Evolutionary conservation across 92 coral and sea anemone genomes (phyloP).

Genomic region (Pocillopora grandis): DNA sequence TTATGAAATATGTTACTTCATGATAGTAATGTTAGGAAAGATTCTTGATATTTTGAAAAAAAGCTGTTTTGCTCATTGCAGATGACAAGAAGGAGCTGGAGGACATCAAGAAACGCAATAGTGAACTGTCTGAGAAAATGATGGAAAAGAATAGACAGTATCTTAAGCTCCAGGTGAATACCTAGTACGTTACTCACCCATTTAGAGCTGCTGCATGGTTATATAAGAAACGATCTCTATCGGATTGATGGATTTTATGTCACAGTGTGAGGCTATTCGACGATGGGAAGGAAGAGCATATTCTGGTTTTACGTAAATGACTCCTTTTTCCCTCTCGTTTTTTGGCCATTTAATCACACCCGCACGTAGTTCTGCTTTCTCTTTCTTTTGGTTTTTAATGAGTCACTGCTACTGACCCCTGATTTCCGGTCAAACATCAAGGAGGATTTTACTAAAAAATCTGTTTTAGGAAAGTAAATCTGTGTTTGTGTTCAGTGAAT

Average conservation of each 20-base stretch:
- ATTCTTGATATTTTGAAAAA: neutral
- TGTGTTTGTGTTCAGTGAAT: too few relatives aligned
- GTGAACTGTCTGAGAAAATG: slow-evolving; percentile 88
- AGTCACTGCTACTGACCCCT: too few relatives aligned
- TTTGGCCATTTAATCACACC: too few relatives aligned
- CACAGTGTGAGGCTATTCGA: neutral
- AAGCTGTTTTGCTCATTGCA: slow-evolving; percentile 11
- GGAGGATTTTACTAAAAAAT: too few relatives aligned
- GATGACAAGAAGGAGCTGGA: slow-evolving; percentile 78
- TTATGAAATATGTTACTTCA: too few relatives aligned
- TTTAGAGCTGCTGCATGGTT: neutral
- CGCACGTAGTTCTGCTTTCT: too few relatives aligned
- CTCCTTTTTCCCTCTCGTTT: neutral
- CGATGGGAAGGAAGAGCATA: neutral
- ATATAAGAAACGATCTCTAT: neutral
- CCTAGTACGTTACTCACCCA: neutral
- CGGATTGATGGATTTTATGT: neutral
- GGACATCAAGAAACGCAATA: slow-evolving; percentile 72
- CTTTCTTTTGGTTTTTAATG: too few relatives aligned
- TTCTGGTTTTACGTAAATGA: neutral
- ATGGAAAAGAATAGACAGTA: slow-evolving; percentile 91
- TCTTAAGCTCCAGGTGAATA: slow-evolving; percentile 83
- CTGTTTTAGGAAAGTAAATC: too few relatives aligned
- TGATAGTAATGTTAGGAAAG: neutral
- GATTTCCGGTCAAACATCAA: too few relatives aligned